Evolutionary conservation across 2,113 vertebrate species (phyloP).

Genomic region (Phrynosoma platyrhinos): DNA sequence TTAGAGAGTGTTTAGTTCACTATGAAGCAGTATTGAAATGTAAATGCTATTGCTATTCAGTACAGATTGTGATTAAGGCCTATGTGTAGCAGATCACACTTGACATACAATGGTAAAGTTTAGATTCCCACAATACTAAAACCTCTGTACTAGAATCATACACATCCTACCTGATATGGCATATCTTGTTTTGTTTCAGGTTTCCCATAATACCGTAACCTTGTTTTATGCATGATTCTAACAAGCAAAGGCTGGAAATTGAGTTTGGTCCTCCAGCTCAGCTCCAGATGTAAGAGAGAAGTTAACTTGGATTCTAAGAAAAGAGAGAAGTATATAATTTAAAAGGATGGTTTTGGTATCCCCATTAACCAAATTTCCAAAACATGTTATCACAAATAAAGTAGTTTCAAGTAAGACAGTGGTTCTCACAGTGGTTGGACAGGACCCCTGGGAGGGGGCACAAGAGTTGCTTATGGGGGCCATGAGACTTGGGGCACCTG

Average conservation of each 20-base stretch:
- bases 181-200: slow-evolving; percentile 81
- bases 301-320: slow-evolving; percentile 82
- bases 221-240: slow-evolving; percentile 89
- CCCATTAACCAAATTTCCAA: not conserved
- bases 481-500: too few relatives aligned
- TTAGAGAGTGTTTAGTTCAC: too few relatives aligned
- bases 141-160: not conserved
- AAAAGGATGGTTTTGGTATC: not conserved
- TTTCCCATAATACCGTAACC: slow-evolving; percentile 90
- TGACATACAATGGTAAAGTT: not conserved
- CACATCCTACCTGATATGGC: slow-evolving; percentile 88
- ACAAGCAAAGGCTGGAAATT: slow-evolving; percentile 85
- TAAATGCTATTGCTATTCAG: too few relatives aligned
- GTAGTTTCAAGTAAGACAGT: not conserved
- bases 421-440: too few relatives aligned
- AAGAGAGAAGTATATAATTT: not conserved
- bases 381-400: not conserved
- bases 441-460: too few relatives aligned
- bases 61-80: not conserved
- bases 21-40: too few relatives aligned
- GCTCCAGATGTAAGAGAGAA: slow-evolving; percentile 82
- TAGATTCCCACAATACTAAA: not conserved
- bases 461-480: too few relatives aligned
- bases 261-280: slow-evolving; percentile 70
- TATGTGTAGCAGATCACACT: not conserved